Conservation (phyloP, 2,888 invertebrate genomes). For the Drosophila formosana region DNA sequence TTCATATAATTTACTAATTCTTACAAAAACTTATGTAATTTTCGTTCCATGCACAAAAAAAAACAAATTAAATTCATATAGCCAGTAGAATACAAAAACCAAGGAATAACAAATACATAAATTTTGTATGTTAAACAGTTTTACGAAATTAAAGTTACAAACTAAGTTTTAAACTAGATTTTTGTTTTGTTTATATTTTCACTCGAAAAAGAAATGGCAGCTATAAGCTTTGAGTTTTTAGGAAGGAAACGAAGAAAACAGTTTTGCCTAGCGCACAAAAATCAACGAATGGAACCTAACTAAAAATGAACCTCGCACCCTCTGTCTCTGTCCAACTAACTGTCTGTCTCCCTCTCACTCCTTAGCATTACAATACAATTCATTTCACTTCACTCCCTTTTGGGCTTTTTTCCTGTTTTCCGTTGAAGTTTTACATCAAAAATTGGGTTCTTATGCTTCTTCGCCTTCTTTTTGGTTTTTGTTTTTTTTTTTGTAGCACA, state of each 20-base stretch:
- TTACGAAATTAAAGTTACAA: slow-evolving; percentile 52
- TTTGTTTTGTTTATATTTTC: slow-evolving; percentile 14
- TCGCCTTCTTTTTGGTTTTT: slow-evolving; percentile 1
- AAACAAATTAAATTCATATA: slow-evolving; percentile 19
- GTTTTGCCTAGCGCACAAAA: slow-evolving; percentile 22
- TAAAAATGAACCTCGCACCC: slow-evolving; percentile 17
- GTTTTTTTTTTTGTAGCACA: slow-evolving; percentile 45
- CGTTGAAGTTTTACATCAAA: slow-evolving; percentile 68
- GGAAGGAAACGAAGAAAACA: slow-evolving; percentile 10
- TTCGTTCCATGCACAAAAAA: slow-evolving; percentile 56
- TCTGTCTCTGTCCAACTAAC: slow-evolving; percentile 1
- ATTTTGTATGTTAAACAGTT: slow-evolving; percentile 9
- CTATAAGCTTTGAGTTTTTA: slow-evolving; percentile 60
- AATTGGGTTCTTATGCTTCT: slow-evolving; percentile 50
- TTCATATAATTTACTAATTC: slow-evolving; percentile 73
- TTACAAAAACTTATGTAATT: slow-evolving; percentile 73
- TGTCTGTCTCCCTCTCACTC: slow-evolving; percentile 3
- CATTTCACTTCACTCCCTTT: slow-evolving; percentile 30
- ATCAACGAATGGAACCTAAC: slow-evolving; percentile 12
- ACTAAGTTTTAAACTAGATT: slow-evolving; percentile 56
- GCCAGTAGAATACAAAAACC: slow-evolving; percentile 5
- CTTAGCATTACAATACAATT: slow-evolving; percentile 27
- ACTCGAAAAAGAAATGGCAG: slow-evolving; percentile 53
- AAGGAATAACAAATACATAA: slow-evolving; percentile 12
- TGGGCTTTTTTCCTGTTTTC: slow-evolving; percentile 42